Base-by-base conservation (phyloP, 2,797 vertebrate genomes). In the Lepus townsendii region DNA sequence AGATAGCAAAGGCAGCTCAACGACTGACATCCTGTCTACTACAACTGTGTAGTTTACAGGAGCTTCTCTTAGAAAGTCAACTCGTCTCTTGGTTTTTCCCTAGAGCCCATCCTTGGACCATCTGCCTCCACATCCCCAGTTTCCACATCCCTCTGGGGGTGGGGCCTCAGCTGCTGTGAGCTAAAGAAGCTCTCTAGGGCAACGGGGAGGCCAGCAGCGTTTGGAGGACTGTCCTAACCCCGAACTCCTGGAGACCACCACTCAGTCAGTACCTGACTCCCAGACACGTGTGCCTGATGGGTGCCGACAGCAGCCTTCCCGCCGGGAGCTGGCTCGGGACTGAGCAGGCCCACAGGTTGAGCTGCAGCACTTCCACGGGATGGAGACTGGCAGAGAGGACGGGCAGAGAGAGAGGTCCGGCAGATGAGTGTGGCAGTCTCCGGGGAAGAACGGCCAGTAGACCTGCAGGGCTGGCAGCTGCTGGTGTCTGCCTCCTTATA, bases 401-500 rank as follows among this genome's bases (percentile, higher is more conserved):
- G 3, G 52, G 35, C 8, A 0, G 26, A 79, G 17, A 35, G n/a
- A 84, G 52, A 73, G 30, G 0, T 2, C n/a, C 19, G 52, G 42
- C 30, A 0, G 27, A 73, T 7, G 27, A 77, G 54, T 32, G 17
- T 1, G 54, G 35, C 8, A 9, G 17, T 9, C 4, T 10, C 83
- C 35, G 62, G 8, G 35, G 52, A 78, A 75, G 24, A 27, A n/a
- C 68, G 8, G 57, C 8, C 16, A 13, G n/a, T 5, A 1, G 26
- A 63, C 24, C 0, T 30, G 60, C 42, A 83, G 1, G 30, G 27
- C 72, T 22, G 75, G 47, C 62, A 71, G n/a, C 66, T 89, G 86
- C 54, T 66, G 26, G 57, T 60, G 90, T 71, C 57, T 14, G 77
- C 1, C 0, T 32, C 66, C 96, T 97, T 97, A 95, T 95, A 97